Percentiles rank a stretch among this genome's conserved stretches.
These are phyloP conservation scores for Peromyscus aztecus DNA, from an alignment of 2,797 vertebrate genomes.

Conservation along the genomic window DNA sequence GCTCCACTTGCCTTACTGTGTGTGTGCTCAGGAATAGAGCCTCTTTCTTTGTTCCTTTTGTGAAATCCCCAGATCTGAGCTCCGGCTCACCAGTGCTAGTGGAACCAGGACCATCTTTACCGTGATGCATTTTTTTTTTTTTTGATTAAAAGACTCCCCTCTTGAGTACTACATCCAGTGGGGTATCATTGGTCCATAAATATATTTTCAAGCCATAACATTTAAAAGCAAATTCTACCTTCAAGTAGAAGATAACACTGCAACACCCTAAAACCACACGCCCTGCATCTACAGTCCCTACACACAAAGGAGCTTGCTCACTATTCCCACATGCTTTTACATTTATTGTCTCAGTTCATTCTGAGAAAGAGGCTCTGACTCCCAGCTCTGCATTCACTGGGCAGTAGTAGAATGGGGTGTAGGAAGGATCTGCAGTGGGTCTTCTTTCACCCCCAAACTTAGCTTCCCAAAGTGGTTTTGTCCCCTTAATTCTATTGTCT, in stretches of 20 bases:
- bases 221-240: not conserved
- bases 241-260: not conserved
- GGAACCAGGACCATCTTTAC: not conserved
- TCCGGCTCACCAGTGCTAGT: rapidly evolving
- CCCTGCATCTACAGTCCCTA: rapidly evolving
- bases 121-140: not conserved
- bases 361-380: not conserved
- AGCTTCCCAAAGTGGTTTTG: not conserved
- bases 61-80: not conserved
- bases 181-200: not conserved
- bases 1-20: not conserved
- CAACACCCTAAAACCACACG: not conserved
- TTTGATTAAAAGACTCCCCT: not conserved
- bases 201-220: not conserved
- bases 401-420: rapidly evolving
- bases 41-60: constrained; percentile 74
- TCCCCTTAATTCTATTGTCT: not conserved
- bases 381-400: not conserved
- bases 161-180: not conserved
- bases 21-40: not conserved
- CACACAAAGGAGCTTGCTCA: not conserved
- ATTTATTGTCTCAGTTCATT: not conserved
- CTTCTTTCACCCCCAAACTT: not conserved
- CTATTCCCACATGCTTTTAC: not conserved
- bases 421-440: rapidly evolving